Conservation (phyloP, 2,797 vertebrate species). For the Gymnoscopelus microlampas region DNA sequence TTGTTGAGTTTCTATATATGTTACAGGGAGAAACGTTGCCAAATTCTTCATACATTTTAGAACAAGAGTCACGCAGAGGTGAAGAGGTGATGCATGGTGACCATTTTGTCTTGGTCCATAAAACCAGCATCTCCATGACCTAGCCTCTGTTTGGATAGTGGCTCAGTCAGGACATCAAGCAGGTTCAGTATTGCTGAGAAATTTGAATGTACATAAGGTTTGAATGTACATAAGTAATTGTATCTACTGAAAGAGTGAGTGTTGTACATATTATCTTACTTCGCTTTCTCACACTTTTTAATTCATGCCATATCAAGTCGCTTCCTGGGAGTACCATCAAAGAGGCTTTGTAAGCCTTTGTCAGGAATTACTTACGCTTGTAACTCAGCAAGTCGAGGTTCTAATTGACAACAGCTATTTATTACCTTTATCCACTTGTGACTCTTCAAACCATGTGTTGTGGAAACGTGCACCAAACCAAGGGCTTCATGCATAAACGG, state of each 20-base stretch:
- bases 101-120: neutral
- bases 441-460: too few relatives aligned
- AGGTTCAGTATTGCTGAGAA: slow-evolving; percentile 2
- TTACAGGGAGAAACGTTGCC: slow-evolving; percentile 49
- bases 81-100: too few relatives aligned
- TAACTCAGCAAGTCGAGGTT: neutral
- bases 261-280: slow-evolving; percentile 46
- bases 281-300: slow-evolving; percentile 13
- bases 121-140: neutral
- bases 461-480: too few relatives aligned
- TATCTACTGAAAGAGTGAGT: slow-evolving; percentile 40
- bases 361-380: neutral
- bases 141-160: too few relatives aligned
- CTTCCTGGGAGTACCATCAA: neutral
- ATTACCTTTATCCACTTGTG: neutral
- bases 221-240: slow-evolving; percentile 55
- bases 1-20: slow-evolving; percentile 23
- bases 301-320: slow-evolving; percentile 28
- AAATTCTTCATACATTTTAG: slow-evolving; percentile 45
- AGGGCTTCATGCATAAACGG: too few relatives aligned
- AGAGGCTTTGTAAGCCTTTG: neutral
- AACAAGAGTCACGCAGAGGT: neutral
- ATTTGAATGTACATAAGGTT: slow-evolving; percentile 9
- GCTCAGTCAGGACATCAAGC: too few relatives aligned
- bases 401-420: neutral